These are phyloP conservation scores for Cephus sareptanus DNA, from an alignment of 2,888 invertebrate species.

Conservation along the genomic window DNA sequence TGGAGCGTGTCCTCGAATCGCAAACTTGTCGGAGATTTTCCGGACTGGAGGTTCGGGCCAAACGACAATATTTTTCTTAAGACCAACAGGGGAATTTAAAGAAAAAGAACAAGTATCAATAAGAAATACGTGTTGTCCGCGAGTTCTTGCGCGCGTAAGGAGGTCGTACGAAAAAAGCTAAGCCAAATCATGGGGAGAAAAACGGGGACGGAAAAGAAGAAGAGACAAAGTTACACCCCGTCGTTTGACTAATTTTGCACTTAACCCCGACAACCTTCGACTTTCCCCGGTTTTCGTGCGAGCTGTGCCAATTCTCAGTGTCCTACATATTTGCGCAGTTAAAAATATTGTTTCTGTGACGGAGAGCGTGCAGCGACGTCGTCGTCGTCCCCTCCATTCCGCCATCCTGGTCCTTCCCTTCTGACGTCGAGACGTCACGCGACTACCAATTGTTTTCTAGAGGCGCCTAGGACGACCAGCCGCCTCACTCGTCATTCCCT, in stretches of 20 bases:
- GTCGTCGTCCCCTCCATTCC: not conserved
- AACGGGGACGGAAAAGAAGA: not conserved
- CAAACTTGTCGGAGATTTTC: not conserved
- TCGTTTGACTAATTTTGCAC: slow-evolving; percentile 5
- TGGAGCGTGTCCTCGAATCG: slow-evolving; percentile 17
- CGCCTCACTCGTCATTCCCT: not conserved
- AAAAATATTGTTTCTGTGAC: slow-evolving; percentile 32
- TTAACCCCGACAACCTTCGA: slow-evolving; percentile 7
- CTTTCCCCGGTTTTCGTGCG: slow-evolving; percentile 5
- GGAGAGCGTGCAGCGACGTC: not conserved
- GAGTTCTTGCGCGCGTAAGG: not conserved
- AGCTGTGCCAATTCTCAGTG: slow-evolving; percentile 9
- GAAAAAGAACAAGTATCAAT: not conserved
- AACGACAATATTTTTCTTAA: not conserved
- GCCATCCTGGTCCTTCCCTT: not conserved
- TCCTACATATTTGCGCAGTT: slow-evolving; percentile 35
- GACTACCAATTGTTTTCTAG: not conserved
- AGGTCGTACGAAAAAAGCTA: not conserved
- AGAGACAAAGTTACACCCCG: not conserved
- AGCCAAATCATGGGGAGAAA: not conserved
- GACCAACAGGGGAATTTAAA: not conserved
- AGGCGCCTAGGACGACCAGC: not conserved
- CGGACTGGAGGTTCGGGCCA: not conserved
- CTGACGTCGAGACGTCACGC: not conserved
- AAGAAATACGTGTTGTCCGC: not conserved